Evolutionary conservation across 2,888 invertebrate species (phyloP).

Genomic region (Macaria notata): DNA sequence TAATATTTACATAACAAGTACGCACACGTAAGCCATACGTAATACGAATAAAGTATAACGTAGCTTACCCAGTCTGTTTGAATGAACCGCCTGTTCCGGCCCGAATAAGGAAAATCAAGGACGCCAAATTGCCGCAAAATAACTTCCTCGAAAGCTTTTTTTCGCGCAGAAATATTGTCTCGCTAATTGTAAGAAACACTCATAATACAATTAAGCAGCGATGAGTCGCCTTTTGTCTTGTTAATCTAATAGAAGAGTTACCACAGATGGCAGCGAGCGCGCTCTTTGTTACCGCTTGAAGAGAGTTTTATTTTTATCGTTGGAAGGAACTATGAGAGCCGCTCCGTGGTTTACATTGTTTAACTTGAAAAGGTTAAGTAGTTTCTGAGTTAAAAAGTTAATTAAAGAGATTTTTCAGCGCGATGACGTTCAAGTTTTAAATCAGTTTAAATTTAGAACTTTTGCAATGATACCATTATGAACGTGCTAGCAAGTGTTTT

Average conservation of each 20-base stretch:
- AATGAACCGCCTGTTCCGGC: conserved; percentile 24
- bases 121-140: conserved; percentile 18
- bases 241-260: conserved; percentile 57
- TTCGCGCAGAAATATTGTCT: conserved; percentile 24
- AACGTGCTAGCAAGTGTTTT: no score
- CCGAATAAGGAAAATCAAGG: conserved; percentile 26
- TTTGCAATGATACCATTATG: no score
- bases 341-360: conserved; percentile 31
- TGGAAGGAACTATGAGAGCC: conserved; percentile 31
- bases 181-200: conserved; percentile 33
- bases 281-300: conserved; percentile 49
- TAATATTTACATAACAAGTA: conserved; percentile 15
- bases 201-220: conserved; percentile 42
- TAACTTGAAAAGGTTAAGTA: conserved; percentile 33
- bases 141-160: conserved; percentile 20
- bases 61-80: conserved; percentile 18
- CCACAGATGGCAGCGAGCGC: conserved; percentile 26
- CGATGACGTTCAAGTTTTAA: conserved; percentile 5
- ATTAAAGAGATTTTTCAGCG: conserved; percentile 28
- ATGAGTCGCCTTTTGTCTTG: conserved; percentile 58
- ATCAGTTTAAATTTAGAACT: neutral
- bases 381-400: conserved; percentile 25
- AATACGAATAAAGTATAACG: conserved; percentile 19
- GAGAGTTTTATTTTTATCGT: conserved; percentile 44
- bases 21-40: conserved; percentile 16